Conservation (phyloP, 2,888 invertebrate genomes). For the Ophonus ardosiacus region DNA sequence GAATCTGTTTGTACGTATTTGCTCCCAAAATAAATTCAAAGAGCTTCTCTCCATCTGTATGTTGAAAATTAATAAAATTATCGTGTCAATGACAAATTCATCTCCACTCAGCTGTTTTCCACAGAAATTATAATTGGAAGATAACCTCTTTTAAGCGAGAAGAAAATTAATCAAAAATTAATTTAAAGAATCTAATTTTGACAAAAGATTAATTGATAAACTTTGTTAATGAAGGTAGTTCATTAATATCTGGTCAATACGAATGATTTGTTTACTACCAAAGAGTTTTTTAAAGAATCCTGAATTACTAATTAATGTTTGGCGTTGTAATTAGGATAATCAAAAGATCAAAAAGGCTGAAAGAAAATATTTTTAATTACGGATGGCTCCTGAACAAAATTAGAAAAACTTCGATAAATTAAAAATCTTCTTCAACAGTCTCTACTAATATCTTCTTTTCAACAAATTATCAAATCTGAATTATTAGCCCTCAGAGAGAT, state of each 20-base stretch:
- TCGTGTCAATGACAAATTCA: not conserved
- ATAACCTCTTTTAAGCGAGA: not conserved
- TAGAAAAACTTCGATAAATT: not conserved
- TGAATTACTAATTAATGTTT: not conserved
- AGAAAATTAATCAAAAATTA: constrained; percentile 31
- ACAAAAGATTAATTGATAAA: constrained; percentile 40
- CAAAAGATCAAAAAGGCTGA: constrained; percentile 17
- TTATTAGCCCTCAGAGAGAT: not conserved
- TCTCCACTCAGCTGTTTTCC: not conserved
- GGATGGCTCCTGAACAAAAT: not conserved
- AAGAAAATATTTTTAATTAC: constrained; percentile 27
- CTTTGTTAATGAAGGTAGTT: constrained; percentile 16
- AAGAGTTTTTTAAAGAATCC: not conserved
- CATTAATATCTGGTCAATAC: not conserved
- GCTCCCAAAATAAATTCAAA: not conserved
- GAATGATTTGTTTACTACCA: not conserved
- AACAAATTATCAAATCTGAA: not conserved
- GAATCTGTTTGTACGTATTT: not conserved
- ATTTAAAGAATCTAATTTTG: constrained; percentile 4
- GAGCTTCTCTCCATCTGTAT: not conserved
- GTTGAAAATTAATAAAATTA: not conserved
- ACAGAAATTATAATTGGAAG: not conserved
- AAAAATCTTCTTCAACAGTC: not conserved
- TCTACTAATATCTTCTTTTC: not conserved
- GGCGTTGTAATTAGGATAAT: not conserved